These are phyloP conservation scores for Hydrolagus colliei DNA, from an alignment of 2,797 vertebrate genomes.

Conservation along the genomic window DNA sequence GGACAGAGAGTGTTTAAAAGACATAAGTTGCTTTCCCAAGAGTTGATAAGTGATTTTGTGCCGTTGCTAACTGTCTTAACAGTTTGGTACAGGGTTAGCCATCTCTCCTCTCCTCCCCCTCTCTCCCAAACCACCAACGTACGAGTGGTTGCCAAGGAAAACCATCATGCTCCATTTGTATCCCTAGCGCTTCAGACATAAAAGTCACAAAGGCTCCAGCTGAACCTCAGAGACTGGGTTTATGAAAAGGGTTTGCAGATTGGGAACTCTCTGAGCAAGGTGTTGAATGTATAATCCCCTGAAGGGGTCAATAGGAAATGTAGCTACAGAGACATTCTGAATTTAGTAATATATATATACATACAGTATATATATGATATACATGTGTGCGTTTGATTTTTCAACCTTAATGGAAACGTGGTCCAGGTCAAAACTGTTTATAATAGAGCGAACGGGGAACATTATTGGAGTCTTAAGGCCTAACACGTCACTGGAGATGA, in stretches of 20 bases:
- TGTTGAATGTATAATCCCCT: background rate
- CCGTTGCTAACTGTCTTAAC: background rate
- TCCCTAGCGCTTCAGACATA: background rate
- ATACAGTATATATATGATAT: no score
- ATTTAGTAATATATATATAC: no score
- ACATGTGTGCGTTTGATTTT: no score
- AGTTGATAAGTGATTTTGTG: background rate
- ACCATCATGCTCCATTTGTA: background rate
- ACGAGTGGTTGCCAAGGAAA: background rate
- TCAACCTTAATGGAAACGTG: no score
- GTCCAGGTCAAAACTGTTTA: no score
- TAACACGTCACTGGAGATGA: no score
- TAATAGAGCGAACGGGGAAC: no score
- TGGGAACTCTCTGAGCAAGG: background rate
- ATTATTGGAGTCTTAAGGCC: no score
- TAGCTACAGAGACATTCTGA: background rate
- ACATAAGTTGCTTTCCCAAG: background rate
- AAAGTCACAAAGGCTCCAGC: slow-evolving; percentile 6
- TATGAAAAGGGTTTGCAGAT: background rate
- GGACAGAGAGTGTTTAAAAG: background rate
- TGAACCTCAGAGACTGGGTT: background rate
- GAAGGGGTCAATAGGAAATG: background rate
- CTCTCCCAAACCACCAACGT: background rate
- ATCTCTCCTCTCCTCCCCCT: background rate
- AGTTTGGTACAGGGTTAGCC: background rate